phyloP scores from a whole-genome alignment of 37 sponge, comb jelly and placozoan species.

The Mnemiopsis leidyi region DNA sequence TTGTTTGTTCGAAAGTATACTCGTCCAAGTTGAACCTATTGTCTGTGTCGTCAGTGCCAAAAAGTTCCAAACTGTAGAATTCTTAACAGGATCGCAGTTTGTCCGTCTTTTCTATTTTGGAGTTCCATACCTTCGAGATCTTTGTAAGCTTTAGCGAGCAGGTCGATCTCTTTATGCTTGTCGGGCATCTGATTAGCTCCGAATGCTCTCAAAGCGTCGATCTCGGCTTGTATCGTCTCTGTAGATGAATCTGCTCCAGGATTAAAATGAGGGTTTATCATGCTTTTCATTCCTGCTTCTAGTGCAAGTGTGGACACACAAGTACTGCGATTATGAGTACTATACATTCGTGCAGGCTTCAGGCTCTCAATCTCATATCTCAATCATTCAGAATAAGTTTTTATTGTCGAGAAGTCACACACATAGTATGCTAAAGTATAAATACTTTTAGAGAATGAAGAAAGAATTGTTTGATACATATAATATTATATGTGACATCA shows the following conservation, averaged over 20 bases:
- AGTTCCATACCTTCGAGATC: not conserved
- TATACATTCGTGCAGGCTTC: too few species aligned
- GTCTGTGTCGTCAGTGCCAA: not conserved
- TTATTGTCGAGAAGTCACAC: too few species aligned
- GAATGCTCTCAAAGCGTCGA: not conserved
- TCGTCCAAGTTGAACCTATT: not conserved
- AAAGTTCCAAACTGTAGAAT: too few species aligned
- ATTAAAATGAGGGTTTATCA: not conserved
- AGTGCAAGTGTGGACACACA: not conserved
- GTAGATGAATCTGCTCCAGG: conserved; percentile 15
- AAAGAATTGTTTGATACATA: too few species aligned
- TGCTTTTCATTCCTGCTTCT: not conserved
- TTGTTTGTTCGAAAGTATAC: too few species aligned
- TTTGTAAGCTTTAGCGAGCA: conserved; percentile 33
- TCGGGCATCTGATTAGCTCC: conserved; percentile 32
- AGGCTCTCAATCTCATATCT: too few species aligned
- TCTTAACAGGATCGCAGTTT: too few species aligned
- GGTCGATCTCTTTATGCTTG: conserved; percentile 44
- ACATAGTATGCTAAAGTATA: too few species aligned
- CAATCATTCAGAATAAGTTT: too few species aligned
- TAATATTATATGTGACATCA: too few species aligned
- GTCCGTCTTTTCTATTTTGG: not conserved
- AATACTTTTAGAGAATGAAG: too few species aligned
- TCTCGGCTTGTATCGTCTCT: not conserved
- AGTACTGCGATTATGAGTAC: too few species aligned